Conservation (phyloP, 2,797 vertebrate species). For the Heliangelus exortis region DNA sequence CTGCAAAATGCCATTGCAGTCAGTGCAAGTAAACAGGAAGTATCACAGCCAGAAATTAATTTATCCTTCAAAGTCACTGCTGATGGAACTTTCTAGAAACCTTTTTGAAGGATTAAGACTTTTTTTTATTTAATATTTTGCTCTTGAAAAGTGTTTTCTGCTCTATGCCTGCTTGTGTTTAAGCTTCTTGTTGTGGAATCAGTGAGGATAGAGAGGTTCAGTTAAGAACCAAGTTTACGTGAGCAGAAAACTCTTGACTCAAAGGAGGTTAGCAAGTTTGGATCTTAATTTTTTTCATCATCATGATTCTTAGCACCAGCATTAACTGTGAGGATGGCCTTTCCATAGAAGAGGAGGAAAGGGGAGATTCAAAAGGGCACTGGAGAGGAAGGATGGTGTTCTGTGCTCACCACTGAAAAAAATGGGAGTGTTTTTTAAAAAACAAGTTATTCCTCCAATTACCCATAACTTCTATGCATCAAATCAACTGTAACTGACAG, state of each 20-base stretch:
- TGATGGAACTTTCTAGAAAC: conserved; percentile 19
- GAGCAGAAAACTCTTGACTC: not conserved
- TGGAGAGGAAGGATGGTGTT: not conserved
- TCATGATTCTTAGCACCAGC: not conserved
- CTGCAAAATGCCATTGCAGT: not conserved
- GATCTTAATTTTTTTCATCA: not conserved
- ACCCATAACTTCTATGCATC: not conserved
- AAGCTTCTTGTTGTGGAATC: conserved; percentile 42
- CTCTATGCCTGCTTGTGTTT: not conserved
- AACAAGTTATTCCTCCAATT: not conserved
- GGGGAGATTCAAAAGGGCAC: not conserved
- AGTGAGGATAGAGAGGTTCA: conserved; percentile 27
- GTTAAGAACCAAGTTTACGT: conserved; percentile 26
- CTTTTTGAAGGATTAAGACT: conserved; percentile 25
- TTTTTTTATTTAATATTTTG: not conserved
- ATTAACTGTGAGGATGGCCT: conserved; percentile 5
- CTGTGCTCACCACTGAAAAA: not conserved
- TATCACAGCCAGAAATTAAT: not conserved
- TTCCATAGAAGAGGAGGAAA: not conserved
- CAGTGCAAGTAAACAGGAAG: not conserved
- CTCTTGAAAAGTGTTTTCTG: conserved; percentile 23
- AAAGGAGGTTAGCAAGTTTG: conserved; percentile 11
- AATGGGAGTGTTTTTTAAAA: not conserved
- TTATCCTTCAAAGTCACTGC: conserved; percentile 16
- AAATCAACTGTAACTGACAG: not conserved